Percentiles rank a stretch among this genome's conserved stretches.
Evolutionary conservation across 53 echinoderm and acorn worm genomes (phyloP).

Genomic region (Astropecten irregularis): DNA sequence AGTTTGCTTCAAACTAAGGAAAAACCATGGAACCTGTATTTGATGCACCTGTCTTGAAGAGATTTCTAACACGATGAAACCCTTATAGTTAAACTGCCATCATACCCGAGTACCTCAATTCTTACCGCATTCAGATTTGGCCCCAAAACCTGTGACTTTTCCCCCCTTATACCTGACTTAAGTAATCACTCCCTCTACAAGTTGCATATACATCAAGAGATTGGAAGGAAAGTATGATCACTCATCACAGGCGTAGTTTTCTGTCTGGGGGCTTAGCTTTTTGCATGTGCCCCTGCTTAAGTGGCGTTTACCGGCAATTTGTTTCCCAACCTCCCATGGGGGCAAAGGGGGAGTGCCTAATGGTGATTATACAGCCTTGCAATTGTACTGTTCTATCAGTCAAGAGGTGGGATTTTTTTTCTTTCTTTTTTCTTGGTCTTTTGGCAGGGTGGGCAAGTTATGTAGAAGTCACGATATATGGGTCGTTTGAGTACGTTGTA

Average conservation of each 20-base stretch:
- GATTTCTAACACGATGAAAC: too few species aligned
- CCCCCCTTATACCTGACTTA: not conserved
- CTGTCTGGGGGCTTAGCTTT: slow-evolving; percentile 50
- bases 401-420: not conserved
- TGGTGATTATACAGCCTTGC: slow-evolving; percentile 19
- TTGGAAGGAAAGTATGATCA: slow-evolving; percentile 6
- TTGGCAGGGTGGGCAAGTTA: not conserved
- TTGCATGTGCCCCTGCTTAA: slow-evolving; percentile 19
- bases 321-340: slow-evolving; percentile 12
- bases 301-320: slow-evolving; percentile 40
- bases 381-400: slow-evolving; percentile 27
- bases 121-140: slow-evolving; percentile 27
- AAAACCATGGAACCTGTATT: too few species aligned
- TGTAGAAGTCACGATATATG: slow-evolving; percentile 48
- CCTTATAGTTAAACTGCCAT: too few species aligned
- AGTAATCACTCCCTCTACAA: slow-evolving; percentile 6
- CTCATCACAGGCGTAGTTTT: slow-evolving; percentile 33
- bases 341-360: slow-evolving; percentile 1
- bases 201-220: too few species aligned
- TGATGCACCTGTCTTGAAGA: too few species aligned
- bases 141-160: slow-evolving; percentile 53
- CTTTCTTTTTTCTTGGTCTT: not conserved
- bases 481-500: slow-evolving; percentile 56
- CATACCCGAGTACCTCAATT: too few species aligned
- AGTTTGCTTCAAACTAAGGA: too few species aligned